These are phyloP conservation scores for Ornithoptera priamus DNA, from an alignment of 2,888 invertebrate species.

Conservation along the genomic window DNA sequence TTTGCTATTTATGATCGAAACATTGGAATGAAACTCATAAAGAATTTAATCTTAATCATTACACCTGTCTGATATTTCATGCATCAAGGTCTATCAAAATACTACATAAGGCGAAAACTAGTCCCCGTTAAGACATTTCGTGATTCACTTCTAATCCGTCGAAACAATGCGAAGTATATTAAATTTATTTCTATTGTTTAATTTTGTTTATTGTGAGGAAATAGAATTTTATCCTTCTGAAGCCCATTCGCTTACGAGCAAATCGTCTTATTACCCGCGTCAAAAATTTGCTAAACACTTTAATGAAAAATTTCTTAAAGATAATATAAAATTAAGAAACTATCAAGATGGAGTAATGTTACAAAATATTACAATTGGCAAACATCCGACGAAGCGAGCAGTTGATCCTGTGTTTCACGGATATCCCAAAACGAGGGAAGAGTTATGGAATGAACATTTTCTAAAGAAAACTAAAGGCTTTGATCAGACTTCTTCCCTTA, in stretches of 20 bases:
- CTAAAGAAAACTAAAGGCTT: constrained; percentile 57
- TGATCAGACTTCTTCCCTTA: constrained; percentile 81
- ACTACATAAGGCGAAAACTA: constrained; percentile 50
- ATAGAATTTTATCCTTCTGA: constrained; percentile 62
- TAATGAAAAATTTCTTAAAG: background rate
- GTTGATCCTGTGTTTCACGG: constrained; percentile 78
- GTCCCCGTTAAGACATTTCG: background rate
- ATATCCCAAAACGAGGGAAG: constrained; percentile 79
- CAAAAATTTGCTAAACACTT: background rate
- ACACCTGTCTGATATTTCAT: constrained; percentile 66
- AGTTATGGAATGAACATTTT: constrained; percentile 76
- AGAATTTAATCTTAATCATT: constrained; percentile 75
- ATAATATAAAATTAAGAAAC: background rate
- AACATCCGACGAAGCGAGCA: constrained; percentile 48
- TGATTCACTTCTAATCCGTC: background rate
- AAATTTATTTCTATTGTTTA: constrained; percentile 17
- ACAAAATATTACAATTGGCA: constrained; percentile 6
- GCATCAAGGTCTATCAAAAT: constrained; percentile 51
- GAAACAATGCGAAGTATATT: constrained; percentile 12
- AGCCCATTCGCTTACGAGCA: constrained; percentile 11
- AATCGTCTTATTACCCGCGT: background rate
- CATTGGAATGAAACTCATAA: constrained; percentile 50
- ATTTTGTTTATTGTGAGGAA: constrained; percentile 42
- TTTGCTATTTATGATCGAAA: constrained; percentile 45
- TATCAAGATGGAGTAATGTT: background rate